A percentile compares a stretch with the other conserved stretches of the same genome.
phyloP scores from a whole-genome alignment of 2,888 invertebrate species.

The Aproaerema taeniolella region DNA sequence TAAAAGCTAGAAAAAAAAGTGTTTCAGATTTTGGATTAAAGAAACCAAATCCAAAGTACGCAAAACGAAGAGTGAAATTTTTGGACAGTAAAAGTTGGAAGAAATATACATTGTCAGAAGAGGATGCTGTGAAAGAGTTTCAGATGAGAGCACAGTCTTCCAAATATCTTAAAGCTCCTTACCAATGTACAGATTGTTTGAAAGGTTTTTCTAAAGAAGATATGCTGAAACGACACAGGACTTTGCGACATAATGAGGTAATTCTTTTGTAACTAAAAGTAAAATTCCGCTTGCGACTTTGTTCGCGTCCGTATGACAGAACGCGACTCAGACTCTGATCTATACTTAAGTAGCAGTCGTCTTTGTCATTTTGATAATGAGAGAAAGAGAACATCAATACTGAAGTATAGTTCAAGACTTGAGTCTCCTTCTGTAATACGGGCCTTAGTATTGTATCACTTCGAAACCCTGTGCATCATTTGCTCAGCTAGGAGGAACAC shows the following conservation, averaged over 20 bases:
- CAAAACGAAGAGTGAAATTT: constrained; percentile 26
- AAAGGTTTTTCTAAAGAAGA: constrained; percentile 58
- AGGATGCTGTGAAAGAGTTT: constrained; percentile 52
- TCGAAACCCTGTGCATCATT: too few species aligned
- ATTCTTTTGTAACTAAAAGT: constrained; percentile 14
- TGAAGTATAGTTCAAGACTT: too few species aligned
- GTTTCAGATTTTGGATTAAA: constrained; percentile 12
- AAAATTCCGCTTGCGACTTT: too few species aligned
- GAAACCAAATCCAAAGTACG: constrained; percentile 12
- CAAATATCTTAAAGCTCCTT: constrained; percentile 43
- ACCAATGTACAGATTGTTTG: constrained; percentile 53
- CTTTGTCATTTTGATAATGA: too few species aligned
- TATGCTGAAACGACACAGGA: constrained; percentile 47
- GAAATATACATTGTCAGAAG: constrained; percentile 43
- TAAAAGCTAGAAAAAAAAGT: constrained; percentile 22
- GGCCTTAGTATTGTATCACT: too few species aligned
- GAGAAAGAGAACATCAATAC: too few species aligned
- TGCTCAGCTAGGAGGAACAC: too few species aligned
- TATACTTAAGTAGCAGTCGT: too few species aligned
- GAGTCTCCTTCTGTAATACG: too few species aligned
- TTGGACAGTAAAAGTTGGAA: constrained; percentile 50
- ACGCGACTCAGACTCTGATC: too few species aligned
- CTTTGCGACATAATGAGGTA: constrained; percentile 53
- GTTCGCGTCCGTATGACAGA: too few species aligned
- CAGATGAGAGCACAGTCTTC: constrained; percentile 35